These are phyloP conservation scores for Amphiura filiformis DNA, from an alignment of 35 echinoderm and acorn worm species.

Conservation along the genomic window DNA sequence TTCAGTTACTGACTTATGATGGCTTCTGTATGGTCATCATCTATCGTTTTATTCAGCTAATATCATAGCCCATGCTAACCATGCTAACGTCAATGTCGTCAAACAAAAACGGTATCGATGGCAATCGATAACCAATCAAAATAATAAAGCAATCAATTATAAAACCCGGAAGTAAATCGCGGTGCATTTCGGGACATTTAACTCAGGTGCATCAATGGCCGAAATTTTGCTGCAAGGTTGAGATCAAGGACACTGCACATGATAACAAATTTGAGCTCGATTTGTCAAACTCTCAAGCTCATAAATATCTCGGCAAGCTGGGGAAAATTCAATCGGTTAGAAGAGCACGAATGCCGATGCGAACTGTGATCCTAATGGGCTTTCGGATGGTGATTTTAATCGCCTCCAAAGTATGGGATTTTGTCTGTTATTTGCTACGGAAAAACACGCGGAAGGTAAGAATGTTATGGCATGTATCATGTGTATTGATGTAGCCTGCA, in stretches of 20 bases:
- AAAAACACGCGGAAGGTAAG: conserved; percentile 91
- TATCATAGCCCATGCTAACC: no score
- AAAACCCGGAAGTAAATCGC: background rate
- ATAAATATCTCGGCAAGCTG: background rate
- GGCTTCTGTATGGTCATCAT: no score
- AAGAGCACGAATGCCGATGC: conserved; percentile 47
- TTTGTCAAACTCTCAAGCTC: background rate
- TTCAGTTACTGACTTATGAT: no score
- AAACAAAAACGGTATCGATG: no score
- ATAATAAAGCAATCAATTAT: no score
- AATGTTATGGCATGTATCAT: no score
- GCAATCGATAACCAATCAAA: no score
- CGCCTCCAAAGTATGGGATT: conserved; percentile 87
- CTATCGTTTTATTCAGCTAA: no score
- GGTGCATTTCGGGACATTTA: background rate
- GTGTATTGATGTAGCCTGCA: no score
- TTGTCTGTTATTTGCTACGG: conserved; percentile 79
- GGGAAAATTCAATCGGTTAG: background rate
- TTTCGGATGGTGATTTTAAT: conserved; percentile 94
- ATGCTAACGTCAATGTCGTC: no score
- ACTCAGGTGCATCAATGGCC: background rate
- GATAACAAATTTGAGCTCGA: background rate
- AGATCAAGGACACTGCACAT: background rate
- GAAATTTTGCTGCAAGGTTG: background rate
- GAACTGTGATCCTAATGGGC: conserved; percentile 87